Base-by-base conservation (phyloP, 1,140 invertebrate genomes). In the Calliphora vicina region DNA sequence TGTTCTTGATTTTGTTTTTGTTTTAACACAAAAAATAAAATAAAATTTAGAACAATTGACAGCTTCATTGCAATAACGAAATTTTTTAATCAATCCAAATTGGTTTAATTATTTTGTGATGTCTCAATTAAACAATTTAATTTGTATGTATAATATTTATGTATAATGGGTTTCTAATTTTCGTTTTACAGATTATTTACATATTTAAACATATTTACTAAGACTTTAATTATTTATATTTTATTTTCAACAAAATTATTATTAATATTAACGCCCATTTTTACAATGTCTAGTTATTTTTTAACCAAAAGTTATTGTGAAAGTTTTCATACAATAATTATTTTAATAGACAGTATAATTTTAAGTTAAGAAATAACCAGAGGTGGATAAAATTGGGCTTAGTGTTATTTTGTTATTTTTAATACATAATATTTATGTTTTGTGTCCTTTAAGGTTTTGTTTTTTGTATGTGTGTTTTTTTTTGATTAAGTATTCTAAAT, bases 1-100 rank as follows among this genome's bases (percentile, higher is more conserved):
- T 80, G 29, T 76, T 80, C 20, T 45, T 25, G 35, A 26, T 82
- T 82, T 72, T 23, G 10, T 23, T 80, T 82, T 78, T 82, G 35
- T 17, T 35, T 29, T 67, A 10, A 0, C 35, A 6, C 35, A 35
- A 35, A 29, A 76, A 27, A 27, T 42, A n/a, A 35, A 42, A 57
- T 57, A 76, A 76, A 42, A 76, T 42, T 29, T 43, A n/a, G 73
- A 42, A n/a, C 29, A 67, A 67, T n/a, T n/a, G n/a, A 67, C 42
- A 23, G 35, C 35, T 78, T 78, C 74, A 78, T 78, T 78, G 74
- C 74, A 78, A 78, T 25, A 17, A 50, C 45, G 45, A 50, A 50
- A 27, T 43, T 67, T 67, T 35, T 20, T 61, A 17, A 20, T 42
- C 27, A 42, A 76, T 43, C 35, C 3, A 78, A 35, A 45, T 76